Conservation (phyloP, 1,140 invertebrate genomes). For the Drosophila triauraria region DNA sequence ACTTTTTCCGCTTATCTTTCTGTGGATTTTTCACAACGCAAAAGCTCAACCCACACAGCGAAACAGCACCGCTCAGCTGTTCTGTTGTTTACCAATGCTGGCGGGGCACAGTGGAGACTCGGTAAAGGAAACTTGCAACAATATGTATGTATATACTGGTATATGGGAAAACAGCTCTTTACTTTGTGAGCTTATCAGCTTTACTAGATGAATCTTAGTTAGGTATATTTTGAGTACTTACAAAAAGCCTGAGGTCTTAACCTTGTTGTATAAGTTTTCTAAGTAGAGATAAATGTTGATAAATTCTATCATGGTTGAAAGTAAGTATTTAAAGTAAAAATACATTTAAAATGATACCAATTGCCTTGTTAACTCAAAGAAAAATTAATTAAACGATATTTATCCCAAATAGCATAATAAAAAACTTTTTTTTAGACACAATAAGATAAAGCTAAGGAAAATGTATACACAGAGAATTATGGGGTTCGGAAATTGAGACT, state of each 20-base stretch:
- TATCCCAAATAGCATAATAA: too few relatives aligned
- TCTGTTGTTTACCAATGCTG: conserved; percentile 35
- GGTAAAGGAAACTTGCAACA: not conserved
- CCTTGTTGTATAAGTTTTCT: not conserved
- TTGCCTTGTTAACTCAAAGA: too few relatives aligned
- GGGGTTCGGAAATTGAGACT: too few relatives aligned
- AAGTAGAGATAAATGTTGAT: not conserved
- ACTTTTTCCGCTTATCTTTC: conserved; percentile 44
- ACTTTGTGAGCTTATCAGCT: not conserved
- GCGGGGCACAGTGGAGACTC: conserved; percentile 3
- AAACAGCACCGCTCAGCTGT: conserved; percentile 27
- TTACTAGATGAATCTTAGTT: too few relatives aligned
- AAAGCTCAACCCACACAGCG: conserved; percentile 21
- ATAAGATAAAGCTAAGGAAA: too few relatives aligned
- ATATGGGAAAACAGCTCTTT: not conserved
- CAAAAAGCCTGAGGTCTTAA: not conserved
- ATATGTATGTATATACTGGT: too few relatives aligned
- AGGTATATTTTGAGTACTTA: not conserved
- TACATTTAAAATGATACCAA: not conserved
- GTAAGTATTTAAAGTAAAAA: not conserved
- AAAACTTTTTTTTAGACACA: too few relatives aligned
- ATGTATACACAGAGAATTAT: too few relatives aligned
- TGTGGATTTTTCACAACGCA: conserved; percentile 33
- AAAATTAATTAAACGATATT: too few relatives aligned
- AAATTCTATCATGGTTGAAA: not conserved